These are phyloP conservation scores for Malacoctenus gilli DNA, from an alignment of 2,797 vertebrate species.

Conservation along the genomic window DNA sequence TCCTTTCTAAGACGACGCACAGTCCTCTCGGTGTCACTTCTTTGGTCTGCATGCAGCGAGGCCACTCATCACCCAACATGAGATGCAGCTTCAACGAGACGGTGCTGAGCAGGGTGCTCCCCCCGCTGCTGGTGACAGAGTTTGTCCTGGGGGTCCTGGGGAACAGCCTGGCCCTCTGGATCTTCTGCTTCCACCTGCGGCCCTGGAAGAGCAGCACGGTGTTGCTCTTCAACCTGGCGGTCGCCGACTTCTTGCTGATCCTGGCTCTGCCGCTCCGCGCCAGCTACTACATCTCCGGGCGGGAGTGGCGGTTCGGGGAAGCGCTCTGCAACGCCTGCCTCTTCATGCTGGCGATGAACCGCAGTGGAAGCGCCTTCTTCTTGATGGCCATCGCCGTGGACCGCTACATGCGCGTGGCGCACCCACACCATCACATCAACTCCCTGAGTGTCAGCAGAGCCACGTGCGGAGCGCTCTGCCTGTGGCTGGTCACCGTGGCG, in stretches of 20 bases:
- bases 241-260: slow-evolving; percentile 81
- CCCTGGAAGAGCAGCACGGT: slow-evolving; percentile 81
- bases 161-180: slow-evolving; percentile 79
- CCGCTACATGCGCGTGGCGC: slow-evolving; percentile 83
- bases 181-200: slow-evolving; percentile 81
- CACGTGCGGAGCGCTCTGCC: slow-evolving; percentile 71
- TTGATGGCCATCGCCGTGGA: slow-evolving; percentile 83
- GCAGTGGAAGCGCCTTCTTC: slow-evolving; percentile 83
- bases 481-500: slow-evolving; percentile 81
- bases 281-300: slow-evolving; percentile 80
- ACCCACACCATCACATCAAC: slow-evolving; percentile 76
- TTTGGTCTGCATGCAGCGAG: too few species aligned
- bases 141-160: slow-evolving; percentile 81
- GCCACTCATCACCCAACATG: too few species aligned
- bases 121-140: slow-evolving; percentile 79
- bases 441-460: slow-evolving; percentile 73
- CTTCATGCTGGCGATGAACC: slow-evolving; percentile 79
- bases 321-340: slow-evolving; percentile 78
- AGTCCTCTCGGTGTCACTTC: too few species aligned
- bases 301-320: slow-evolving; percentile 83
- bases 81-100: slow-evolving; percentile 79
- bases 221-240: slow-evolving; percentile 82
- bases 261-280: slow-evolving; percentile 84
- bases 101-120: slow-evolving; percentile 72
- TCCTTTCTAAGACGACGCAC: too few species aligned